Evolutionary conservation across 2,888 invertebrate species (phyloP).

Genomic region (Didymodactylos carnosus): DNA sequence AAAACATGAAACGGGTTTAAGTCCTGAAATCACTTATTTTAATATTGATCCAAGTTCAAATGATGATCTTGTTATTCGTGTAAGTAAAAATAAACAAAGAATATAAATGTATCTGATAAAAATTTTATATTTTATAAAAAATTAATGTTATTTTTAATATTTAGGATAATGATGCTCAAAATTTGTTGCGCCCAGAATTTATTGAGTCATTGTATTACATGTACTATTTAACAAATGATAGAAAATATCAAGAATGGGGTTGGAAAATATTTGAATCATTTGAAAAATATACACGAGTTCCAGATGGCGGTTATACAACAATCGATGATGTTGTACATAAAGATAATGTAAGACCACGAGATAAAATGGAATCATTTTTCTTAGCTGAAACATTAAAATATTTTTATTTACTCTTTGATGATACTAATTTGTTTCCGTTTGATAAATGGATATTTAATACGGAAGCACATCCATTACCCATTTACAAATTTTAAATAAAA

Average conservation of each 20-base stretch:
- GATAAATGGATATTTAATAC: constrained; percentile 98
- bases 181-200: constrained; percentile 84
- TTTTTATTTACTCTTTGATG: constrained; percentile 74
- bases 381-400: constrained; percentile 97
- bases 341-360: constrained; percentile 54
- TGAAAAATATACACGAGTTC: constrained; percentile 72
- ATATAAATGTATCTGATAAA: background rate
- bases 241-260: constrained; percentile 94
- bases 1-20: constrained; percentile 46
- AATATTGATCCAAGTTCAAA: constrained; percentile 17
- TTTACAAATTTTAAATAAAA: background rate
- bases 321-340: constrained; percentile 64
- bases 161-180: constrained; percentile 37
- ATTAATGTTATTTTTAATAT: background rate
- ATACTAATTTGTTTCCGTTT: constrained; percentile 44
- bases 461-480: constrained; percentile 70
- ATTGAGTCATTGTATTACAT: constrained; percentile 85
- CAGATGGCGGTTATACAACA: constrained; percentile 69
- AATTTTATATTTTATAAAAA: background rate
- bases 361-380: constrained; percentile 97
- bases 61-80: background rate
- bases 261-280: constrained; percentile 88
- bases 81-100: background rate
- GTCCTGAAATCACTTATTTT: constrained; percentile 74
- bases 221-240: constrained; percentile 84